Percentiles rank a stretch among this genome's conserved stretches.
These are phyloP conservation scores for Delichon dasypus DNA, from an alignment of 2,797 vertebrate genomes.

Conservation along the genomic window DNA sequence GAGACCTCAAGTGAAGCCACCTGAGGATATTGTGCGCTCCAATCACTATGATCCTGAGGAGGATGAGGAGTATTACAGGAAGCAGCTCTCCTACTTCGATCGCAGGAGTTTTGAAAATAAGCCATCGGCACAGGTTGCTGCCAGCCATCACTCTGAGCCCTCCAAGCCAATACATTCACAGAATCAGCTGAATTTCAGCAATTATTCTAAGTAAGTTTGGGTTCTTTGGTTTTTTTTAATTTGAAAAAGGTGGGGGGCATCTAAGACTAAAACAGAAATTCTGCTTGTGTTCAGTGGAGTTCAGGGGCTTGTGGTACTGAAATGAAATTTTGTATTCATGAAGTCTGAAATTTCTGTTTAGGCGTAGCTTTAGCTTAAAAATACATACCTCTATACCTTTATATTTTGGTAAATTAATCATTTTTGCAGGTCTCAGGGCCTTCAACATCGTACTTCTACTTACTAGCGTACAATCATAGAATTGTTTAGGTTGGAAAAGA, in stretches of 20 bases:
- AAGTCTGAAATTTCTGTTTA: neutral
- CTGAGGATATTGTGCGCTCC: slow-evolving; percentile 87
- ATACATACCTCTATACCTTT: accelerated
- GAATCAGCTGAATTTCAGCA: slow-evolving; percentile 85
- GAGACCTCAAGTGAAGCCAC: slow-evolving; percentile 88
- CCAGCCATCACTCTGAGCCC: slow-evolving; percentile 86
- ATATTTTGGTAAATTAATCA: neutral
- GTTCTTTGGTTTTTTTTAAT: neutral
- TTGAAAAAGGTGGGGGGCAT: neutral
- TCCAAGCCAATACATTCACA: slow-evolving; percentile 83
- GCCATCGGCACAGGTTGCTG: slow-evolving; percentile 79
- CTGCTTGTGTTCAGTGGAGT: neutral
- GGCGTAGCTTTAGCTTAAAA: neutral
- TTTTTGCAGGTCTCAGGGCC: neutral
- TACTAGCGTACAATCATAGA: neutral
- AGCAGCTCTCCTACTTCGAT: slow-evolving; percentile 96
- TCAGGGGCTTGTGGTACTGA: neutral
- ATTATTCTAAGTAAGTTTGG: slow-evolving; percentile 85
- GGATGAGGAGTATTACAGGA: slow-evolving; percentile 96
- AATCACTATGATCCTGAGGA: slow-evolving; percentile 95
- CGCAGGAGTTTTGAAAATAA: slow-evolving; percentile 93
- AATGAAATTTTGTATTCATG: neutral
- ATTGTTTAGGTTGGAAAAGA: neutral
- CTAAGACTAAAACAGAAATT: neutral
- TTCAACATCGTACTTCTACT: neutral